Evolutionary conservation across 1,140 invertebrate species (phyloP).

Genomic region (Drosophila sp.): DNA sequence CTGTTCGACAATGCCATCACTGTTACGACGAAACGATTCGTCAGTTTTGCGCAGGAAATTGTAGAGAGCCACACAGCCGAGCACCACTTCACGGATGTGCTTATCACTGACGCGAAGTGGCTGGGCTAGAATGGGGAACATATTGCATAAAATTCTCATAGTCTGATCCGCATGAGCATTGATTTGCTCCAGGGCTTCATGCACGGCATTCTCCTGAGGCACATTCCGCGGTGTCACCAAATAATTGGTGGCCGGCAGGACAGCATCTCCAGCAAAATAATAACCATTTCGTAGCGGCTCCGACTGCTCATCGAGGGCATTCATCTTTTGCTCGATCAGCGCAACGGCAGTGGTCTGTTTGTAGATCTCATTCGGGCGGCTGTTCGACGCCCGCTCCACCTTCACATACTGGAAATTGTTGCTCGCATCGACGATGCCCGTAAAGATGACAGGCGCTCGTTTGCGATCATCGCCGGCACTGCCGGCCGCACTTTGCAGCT

Average conservation of each 20-base stretch:
- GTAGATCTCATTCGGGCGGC: slow-evolving; percentile 70
- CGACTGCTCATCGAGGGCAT: slow-evolving; percentile 49
- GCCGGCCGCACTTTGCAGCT: slow-evolving; percentile 58
- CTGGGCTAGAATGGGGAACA: slow-evolving; percentile 75
- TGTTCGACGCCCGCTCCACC: slow-evolving; percentile 68
- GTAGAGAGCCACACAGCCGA: slow-evolving; percentile 76
- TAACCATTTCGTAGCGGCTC: slow-evolving; percentile 53
- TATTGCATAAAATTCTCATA: slow-evolving; percentile 76
- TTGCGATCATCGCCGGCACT: slow-evolving; percentile 64
- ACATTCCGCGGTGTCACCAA: slow-evolving; percentile 65
- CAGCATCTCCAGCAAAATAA: slow-evolving; percentile 68
- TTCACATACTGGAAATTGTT: slow-evolving; percentile 79
- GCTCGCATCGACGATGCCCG: slow-evolving; percentile 73
- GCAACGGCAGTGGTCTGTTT: slow-evolving; percentile 76
- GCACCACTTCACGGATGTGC: slow-evolving; percentile 73
- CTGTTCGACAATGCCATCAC: slow-evolving; percentile 73
- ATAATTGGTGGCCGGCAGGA: slow-evolving; percentile 67
- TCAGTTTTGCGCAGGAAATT: slow-evolving; percentile 82
- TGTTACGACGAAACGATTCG: slow-evolving; percentile 67
- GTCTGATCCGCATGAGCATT: slow-evolving; percentile 74
- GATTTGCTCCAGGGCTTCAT: slow-evolving; percentile 55
- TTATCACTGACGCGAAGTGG: slow-evolving; percentile 72
- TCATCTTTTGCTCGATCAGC: slow-evolving; percentile 70
- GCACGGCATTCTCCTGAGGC: slow-evolving; percentile 55
- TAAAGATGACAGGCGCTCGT: slow-evolving; percentile 72